Evolutionary conservation across 1,140 invertebrate species (phyloP), one percentile per base, ranked within the genome.

Genomic region (Dendrolimus kikuchii): DNA sequence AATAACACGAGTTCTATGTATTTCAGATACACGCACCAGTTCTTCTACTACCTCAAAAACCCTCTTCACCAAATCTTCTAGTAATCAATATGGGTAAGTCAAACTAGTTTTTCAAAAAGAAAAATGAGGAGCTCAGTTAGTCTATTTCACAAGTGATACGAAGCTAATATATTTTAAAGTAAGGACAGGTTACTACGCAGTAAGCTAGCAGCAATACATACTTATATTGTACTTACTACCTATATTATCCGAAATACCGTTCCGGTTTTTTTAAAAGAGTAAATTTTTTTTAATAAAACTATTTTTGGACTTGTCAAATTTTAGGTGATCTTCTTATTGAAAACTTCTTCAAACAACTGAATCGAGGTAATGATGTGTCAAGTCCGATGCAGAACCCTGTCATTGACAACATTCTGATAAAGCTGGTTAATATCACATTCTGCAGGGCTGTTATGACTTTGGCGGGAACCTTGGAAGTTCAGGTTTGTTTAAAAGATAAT

Each of bases 21-120:
- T 68, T 63, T n/a, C 59, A 85, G 81, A 72, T 85, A 10, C 91
- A 92, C 71, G 92, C 92, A 40, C 94, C 95, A 41, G 91, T 93
- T 0, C 79, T 96, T 10, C 77, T 95, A 37, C 77, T 96, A 41
- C 95, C 95, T 0, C 94, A 95, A 70, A 93, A 94, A 68, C 92
- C 93, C 10, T 92, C 93, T 51, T 94, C 93, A 5, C 92, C 93
- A 0, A 95, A 93, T 78, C 88, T 95, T n/a, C 78, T 96, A 44
- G 90, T 96, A 45, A 80, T 95, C 9, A 93, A 94, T 76, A 90
- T 94, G 74, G 93, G 92, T 92, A 85, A 71, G 68, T 64, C 59
- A 9, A 51, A 40, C 5, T 38, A 49, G 49, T 48, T 53, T 23
- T 23, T 3, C 23, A 23, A 23, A 23, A 23, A 23, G 23, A 23